phyloP scores from a whole-genome alignment of 2,797 vertebrate genomes.

The Coluber constrictor region DNA sequence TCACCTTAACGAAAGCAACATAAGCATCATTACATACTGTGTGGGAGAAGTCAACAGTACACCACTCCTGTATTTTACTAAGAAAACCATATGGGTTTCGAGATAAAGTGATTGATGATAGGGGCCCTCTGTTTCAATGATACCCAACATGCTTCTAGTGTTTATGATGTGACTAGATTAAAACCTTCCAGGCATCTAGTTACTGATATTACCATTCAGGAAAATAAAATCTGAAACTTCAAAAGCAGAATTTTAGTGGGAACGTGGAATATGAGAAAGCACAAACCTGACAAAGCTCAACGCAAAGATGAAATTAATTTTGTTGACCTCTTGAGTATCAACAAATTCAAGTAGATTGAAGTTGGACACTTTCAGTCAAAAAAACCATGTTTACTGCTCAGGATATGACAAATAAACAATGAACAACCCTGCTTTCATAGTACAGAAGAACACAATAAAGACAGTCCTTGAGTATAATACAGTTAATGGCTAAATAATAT shows the following conservation, averaged over 20 bases:
- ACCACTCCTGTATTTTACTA: neutral
- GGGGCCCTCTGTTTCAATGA: neutral
- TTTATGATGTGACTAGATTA: neutral
- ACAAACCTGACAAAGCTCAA: neutral
- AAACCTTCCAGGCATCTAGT: neutral
- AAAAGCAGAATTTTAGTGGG: neutral
- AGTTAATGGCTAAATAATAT: neutral
- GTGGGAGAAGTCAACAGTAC: neutral
- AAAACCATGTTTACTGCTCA: neutral
- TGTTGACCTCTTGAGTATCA: neutral
- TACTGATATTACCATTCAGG: neutral
- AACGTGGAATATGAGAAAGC: neutral
- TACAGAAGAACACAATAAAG: neutral
- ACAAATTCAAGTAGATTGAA: neutral
- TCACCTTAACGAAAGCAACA: neutral
- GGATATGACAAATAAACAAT: neutral
- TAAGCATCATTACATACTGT: neutral
- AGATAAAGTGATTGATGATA: neutral
- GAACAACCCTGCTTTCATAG: neutral
- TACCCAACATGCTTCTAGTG: neutral
- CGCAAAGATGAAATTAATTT: neutral
- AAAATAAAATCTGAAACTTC: neutral
- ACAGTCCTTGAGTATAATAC: neutral
- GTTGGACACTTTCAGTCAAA: neutral
- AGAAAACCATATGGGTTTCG: neutral